Conservation (phyloP, 2,113 vertebrate genomes). For the Petrocephalus zakoni region DNA sequence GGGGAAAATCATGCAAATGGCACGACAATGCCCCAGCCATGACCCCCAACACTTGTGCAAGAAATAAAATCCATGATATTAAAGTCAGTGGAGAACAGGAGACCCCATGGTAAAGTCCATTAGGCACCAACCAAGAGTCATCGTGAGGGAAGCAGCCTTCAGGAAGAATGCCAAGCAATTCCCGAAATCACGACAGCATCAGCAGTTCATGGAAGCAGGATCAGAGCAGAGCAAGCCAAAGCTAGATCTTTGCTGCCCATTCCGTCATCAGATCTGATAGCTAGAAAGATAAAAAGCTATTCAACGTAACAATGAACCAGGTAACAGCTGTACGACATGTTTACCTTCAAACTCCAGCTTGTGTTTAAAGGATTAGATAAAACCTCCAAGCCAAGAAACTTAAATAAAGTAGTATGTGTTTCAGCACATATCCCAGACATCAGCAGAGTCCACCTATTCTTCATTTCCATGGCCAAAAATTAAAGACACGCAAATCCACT, state of each 20-base stretch:
- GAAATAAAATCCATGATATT: neutral
- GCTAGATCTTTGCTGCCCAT: neutral
- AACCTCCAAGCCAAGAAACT: neutral
- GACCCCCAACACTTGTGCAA: neutral
- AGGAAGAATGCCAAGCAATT: neutral
- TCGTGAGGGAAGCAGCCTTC: neutral
- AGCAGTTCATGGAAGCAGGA: neutral
- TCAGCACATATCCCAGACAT: neutral
- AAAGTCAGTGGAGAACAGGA: neutral
- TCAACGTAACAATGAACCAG: neutral
- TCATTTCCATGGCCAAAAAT: neutral
- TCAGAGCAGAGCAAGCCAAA: neutral
- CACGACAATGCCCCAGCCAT: neutral
- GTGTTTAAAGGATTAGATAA: neutral
- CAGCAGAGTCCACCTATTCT: neutral
- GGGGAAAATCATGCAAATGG: neutral
- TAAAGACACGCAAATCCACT: neutral
- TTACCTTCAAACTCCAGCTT: neutral
- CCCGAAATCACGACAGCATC: neutral
- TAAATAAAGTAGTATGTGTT: neutral
- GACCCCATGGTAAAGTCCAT: neutral
- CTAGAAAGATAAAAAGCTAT: neutral
- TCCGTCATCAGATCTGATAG: neutral
- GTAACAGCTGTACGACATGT: neutral
- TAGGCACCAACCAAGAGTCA: neutral